Conservation (phyloP, 2,113 vertebrate genomes). For the Lipotes vexillifer region DNA sequence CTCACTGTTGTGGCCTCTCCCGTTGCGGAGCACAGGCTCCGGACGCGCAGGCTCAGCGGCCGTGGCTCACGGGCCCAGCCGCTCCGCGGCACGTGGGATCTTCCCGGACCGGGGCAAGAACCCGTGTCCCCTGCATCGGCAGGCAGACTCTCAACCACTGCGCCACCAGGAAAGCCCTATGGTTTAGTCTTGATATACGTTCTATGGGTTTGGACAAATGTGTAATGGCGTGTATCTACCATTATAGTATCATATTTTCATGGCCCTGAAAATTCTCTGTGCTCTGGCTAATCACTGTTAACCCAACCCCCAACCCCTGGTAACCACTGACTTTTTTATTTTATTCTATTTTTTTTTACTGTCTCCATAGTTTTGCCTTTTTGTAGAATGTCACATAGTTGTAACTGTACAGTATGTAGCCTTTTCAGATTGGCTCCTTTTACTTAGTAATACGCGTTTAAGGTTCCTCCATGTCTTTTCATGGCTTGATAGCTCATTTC, state of each 20-base stretch:
- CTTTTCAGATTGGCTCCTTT: neutral
- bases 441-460: neutral
- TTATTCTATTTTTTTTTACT: neutral
- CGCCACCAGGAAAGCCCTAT: too few species aligned
- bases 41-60: too few species aligned
- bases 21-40: too few species aligned
- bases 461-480: neutral
- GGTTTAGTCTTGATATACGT: neutral
- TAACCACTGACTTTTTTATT: neutral
- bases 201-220: neutral
- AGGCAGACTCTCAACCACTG: too few species aligned
- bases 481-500: neutral
- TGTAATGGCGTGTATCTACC: neutral
- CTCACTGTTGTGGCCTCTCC: too few species aligned
- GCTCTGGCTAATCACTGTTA: neutral
- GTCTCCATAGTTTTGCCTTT: neutral
- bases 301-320: neutral
- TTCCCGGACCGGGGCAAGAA: too few species aligned
- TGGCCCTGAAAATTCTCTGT: neutral
- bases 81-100: too few species aligned
- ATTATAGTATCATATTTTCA: neutral
- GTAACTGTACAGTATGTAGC: neutral
- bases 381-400: neutral
- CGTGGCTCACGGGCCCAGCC: too few species aligned
- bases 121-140: too few species aligned